phyloP scores from a whole-genome alignment of 2,888 invertebrate genomes.

The Drosophila rubida region DNA sequence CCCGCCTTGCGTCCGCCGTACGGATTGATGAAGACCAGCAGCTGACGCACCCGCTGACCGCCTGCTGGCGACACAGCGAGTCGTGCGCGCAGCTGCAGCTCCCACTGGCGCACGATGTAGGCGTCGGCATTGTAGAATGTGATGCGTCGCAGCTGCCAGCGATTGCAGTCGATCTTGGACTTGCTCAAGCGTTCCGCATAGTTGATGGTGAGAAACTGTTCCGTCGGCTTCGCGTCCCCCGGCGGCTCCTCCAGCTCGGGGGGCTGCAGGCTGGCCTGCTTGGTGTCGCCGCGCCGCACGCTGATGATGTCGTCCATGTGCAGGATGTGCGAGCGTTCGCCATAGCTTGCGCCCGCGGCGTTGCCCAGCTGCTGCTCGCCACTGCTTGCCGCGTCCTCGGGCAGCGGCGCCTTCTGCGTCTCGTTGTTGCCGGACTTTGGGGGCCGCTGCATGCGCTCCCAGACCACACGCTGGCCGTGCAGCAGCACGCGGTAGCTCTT shows the following conservation, averaged over 20 bases:
- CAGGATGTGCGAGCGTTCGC: slow-evolving; percentile 61
- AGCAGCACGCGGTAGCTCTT: slow-evolving; percentile 88
- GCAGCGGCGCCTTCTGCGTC: slow-evolving; percentile 47
- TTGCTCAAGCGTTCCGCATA: slow-evolving; percentile 86
- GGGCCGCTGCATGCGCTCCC: slow-evolving; percentile 86
- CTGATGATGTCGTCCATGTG: slow-evolving; percentile 76
- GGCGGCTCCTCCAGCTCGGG: slow-evolving; percentile 18
- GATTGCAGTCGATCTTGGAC: slow-evolving; percentile 86
- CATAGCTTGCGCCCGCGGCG: slow-evolving; percentile 43
- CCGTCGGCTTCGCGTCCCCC: slow-evolving; percentile 57
- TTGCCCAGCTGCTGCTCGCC: slow-evolving; percentile 3
- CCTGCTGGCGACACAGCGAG: slow-evolving; percentile 46
- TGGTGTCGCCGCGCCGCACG: slow-evolving; percentile 71
- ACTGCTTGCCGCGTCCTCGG: slow-evolving; percentile 28
- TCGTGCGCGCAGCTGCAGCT: slow-evolving; percentile 86
- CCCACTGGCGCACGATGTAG: slow-evolving; percentile 88
- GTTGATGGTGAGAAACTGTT: slow-evolving; percentile 87
- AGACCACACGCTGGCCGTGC: slow-evolving; percentile 87
- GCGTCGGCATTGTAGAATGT: slow-evolving; percentile 87
- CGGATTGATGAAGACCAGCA: slow-evolving; percentile 93
- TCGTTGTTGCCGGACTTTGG: slow-evolving; percentile 18
- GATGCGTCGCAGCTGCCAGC: slow-evolving; percentile 87
- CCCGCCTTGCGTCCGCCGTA: slow-evolving; percentile 92
- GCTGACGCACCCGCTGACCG: slow-evolving; percentile 87
- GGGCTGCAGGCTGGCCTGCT: slow-evolving; percentile 69